Percentiles rank a stretch among this genome's conserved stretches.
These are phyloP conservation scores for Lamproptera curius DNA, from an alignment of 2,888 invertebrate genomes.

Conservation along the genomic window DNA sequence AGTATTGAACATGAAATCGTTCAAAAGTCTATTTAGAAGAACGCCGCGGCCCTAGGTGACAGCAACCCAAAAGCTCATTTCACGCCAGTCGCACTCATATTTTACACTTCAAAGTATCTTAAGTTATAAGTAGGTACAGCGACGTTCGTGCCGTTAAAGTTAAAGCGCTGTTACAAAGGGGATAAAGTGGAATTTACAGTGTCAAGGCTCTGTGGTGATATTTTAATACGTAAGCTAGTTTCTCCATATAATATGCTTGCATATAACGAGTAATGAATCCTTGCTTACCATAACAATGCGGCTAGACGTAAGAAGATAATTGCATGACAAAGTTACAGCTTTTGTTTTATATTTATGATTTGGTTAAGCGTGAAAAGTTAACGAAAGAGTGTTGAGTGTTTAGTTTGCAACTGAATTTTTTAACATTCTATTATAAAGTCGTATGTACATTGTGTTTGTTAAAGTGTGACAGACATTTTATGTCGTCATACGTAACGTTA, in stretches of 20 bases:
- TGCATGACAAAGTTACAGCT: background rate
- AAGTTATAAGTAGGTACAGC: constrained; percentile 31
- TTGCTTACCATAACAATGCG: constrained; percentile 29
- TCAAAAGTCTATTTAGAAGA: constrained; percentile 31
- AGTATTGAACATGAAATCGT: no score
- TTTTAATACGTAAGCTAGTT: constrained; percentile 40
- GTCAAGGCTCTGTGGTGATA: constrained; percentile 33
- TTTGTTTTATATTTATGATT: background rate
- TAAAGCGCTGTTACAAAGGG: constrained; percentile 39
- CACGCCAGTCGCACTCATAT: constrained; percentile 64
- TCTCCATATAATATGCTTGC: constrained; percentile 39
- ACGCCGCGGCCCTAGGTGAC: constrained; percentile 42
- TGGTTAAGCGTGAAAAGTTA: no score
- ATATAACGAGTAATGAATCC: constrained; percentile 40
- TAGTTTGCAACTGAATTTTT: no score
- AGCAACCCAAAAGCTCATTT: constrained; percentile 61
- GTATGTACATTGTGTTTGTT: no score
- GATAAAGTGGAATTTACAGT: constrained; percentile 41
- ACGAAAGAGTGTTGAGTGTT: no score
- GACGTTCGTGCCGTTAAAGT: constrained; percentile 26
- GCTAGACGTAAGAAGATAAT: background rate
- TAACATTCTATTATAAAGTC: no score
- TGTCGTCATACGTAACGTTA: no score
- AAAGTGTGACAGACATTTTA: no score
- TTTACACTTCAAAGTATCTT: constrained; percentile 60